Percentiles rank a stretch among this genome's conserved stretches.
Evolutionary conservation across 2,888 invertebrate genomes (phyloP).

Genomic region (Nymphalis urticae): DNA sequence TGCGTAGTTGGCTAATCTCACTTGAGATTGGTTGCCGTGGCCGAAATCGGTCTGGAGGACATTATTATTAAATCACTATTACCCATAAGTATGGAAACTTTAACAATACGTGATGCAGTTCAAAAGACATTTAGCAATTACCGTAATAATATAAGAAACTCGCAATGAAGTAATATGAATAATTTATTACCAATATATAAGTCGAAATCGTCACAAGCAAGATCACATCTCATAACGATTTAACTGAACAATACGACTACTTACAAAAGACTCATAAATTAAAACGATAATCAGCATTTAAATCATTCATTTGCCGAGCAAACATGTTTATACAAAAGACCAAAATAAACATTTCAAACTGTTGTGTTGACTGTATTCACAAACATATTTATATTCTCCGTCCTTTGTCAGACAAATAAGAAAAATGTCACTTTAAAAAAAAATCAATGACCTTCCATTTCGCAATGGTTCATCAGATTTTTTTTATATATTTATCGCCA

Average conservation of each 20-base stretch:
- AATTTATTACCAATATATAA: slow-evolving; percentile 16
- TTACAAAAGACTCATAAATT: slow-evolving; percentile 46
- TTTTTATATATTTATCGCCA: slow-evolving; percentile 74
- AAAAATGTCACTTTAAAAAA: slow-evolving; percentile 56
- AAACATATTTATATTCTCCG: slow-evolving; percentile 62
- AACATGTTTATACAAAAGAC: slow-evolving; percentile 54
- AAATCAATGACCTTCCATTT: slow-evolving; percentile 57
- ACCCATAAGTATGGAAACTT: too few species aligned
- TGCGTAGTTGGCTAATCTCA: too few species aligned
- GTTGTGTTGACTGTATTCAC: slow-evolving; percentile 49
- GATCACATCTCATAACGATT: slow-evolving; percentile 24
- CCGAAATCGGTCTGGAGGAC: too few species aligned
- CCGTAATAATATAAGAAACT: not conserved
- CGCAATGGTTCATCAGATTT: slow-evolving; percentile 69
- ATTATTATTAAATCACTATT: too few species aligned
- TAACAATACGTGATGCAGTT: too few species aligned
- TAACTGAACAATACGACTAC: slow-evolving; percentile 40
- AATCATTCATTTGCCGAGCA: slow-evolving; percentile 69
- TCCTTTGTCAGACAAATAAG: slow-evolving; percentile 68
- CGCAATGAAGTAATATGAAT: not conserved
- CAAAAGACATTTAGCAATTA: too few species aligned
- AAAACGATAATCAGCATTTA: slow-evolving; percentile 59
- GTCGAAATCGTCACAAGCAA: slow-evolving; percentile 13
- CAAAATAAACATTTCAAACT: slow-evolving; percentile 60
- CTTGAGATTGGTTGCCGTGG: too few species aligned